These are phyloP conservation scores for Epinephelus lanceolatus DNA, from an alignment of 2,113 vertebrate genomes.

Conservation along the genomic window DNA sequence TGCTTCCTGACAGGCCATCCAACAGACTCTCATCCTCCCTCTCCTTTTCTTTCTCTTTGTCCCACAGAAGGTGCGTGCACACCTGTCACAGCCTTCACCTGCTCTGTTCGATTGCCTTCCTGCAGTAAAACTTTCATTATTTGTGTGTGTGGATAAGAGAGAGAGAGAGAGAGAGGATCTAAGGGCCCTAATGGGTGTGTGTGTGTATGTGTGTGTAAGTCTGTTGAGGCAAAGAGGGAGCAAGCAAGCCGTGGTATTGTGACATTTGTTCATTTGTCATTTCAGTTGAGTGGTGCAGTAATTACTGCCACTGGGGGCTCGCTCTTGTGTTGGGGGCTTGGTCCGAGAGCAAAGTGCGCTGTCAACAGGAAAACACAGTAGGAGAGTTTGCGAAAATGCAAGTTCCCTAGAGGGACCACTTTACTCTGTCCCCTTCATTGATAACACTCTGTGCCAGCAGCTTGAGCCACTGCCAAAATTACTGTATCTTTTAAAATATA, in stretches of 20 bases:
- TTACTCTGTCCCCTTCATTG: conserved; percentile 36
- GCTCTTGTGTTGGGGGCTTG: conserved; percentile 62
- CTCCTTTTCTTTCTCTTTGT: conserved; percentile 5
- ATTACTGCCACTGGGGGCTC: conserved; percentile 72
- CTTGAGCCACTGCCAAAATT: conserved; percentile 51
- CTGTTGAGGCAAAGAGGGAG: conserved; percentile 30
- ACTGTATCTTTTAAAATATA: neutral
- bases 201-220: conserved; percentile 7
- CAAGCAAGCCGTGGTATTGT: conserved; percentile 36
- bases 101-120: conserved; percentile 38
- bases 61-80: conserved; percentile 30
- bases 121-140: conserved; percentile 29
- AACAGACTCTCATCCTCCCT: conserved; percentile 43
- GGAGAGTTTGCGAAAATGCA: conserved; percentile 32
- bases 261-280: conserved; percentile 79
- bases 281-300: conserved; percentile 74
- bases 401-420: conserved; percentile 25
- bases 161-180: neutral
- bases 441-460: conserved; percentile 33
- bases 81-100: conserved; percentile 52
- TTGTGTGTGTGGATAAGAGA: conserved; percentile 10
- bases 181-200: conserved; percentile 22
- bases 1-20: conserved; percentile 75
- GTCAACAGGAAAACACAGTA: conserved; percentile 53
- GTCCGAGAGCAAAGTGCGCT: conserved; percentile 59